These are phyloP conservation scores for Cherax destructor DNA, from an alignment of 1,140 invertebrate species.

Conservation along the genomic window DNA sequence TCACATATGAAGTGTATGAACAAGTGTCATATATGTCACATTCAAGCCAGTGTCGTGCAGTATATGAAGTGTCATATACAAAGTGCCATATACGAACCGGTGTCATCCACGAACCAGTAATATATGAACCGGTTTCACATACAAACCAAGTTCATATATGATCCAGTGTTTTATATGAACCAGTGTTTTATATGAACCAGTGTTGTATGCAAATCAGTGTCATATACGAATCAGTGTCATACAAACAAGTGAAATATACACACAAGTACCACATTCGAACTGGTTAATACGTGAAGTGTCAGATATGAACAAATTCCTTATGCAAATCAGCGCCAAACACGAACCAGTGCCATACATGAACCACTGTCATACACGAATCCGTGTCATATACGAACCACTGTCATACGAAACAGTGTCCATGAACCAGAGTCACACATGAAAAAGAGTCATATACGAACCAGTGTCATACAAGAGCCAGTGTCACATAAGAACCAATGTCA, in stretches of 20 bases:
- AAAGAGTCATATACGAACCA: background rate
- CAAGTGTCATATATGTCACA: background rate
- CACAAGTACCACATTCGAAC: background rate
- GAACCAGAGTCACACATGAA: background rate
- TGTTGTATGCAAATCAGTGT: background rate
- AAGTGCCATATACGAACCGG: background rate
- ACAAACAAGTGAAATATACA: too few relatives aligned
- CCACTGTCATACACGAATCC: background rate
- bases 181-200: background rate
- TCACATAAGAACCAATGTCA: background rate
- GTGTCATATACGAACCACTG: background rate
- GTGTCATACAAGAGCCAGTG: background rate
- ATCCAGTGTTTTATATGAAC: background rate
- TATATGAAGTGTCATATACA: background rate
- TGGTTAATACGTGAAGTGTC: background rate
- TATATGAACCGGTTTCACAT: background rate
- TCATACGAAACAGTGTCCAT: too few relatives aligned
- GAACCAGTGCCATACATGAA: background rate
- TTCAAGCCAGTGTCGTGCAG: background rate
- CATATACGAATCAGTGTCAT: background rate
- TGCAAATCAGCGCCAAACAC: background rate
- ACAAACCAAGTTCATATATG: background rate
- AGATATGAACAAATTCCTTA: background rate
- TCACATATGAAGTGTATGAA: background rate
- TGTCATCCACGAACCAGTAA: background rate